A percentile compares a stretch with the other conserved stretches of the same genome.
These are phyloP conservation scores for Cotesia congregata DNA, from an alignment of 2,888 invertebrate genomes.

Conservation along the genomic window DNA sequence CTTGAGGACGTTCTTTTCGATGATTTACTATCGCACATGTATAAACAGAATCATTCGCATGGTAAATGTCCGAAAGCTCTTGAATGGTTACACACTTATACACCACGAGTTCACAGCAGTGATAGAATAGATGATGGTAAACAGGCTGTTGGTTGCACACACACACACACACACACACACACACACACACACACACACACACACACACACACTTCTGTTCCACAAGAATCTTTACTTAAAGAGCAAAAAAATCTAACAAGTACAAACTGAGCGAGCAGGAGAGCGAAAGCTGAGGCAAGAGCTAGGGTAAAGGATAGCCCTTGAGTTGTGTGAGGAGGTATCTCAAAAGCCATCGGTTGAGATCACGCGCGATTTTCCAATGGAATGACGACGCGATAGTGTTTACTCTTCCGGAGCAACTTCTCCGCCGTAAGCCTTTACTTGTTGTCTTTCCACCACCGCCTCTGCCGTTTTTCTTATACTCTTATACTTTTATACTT, in stretches of 20 bases:
- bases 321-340: constrained; percentile 37
- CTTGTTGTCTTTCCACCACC: not conserved
- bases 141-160: not conserved
- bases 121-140: not conserved
- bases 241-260: not conserved
- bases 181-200: constrained; percentile 13
- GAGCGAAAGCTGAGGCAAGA: constrained; percentile 40
- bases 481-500: constrained; percentile 4
- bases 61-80: constrained; percentile 13
- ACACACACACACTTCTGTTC: constrained; percentile 13
- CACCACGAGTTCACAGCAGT: not conserved
- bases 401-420: constrained; percentile 44
- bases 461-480: constrained; percentile 1
- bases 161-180: not conserved
- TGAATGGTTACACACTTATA: constrained; percentile 13
- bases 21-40: constrained; percentile 28
- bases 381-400: constrained; percentile 37
- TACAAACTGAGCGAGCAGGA: constrained; percentile 14
- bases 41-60: constrained; percentile 20
- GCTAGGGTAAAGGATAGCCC: constrained; percentile 24
- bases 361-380: constrained; percentile 47
- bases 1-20: constrained; percentile 22
- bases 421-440: constrained; percentile 12
- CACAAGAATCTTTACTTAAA: constrained; percentile 17
- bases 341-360: constrained; percentile 47